A percentile compares a stretch with the other conserved stretches of the same genome.
These are phyloP conservation scores for Lagria hirta DNA, from an alignment of 2,888 invertebrate species.

Conservation along the genomic window DNA sequence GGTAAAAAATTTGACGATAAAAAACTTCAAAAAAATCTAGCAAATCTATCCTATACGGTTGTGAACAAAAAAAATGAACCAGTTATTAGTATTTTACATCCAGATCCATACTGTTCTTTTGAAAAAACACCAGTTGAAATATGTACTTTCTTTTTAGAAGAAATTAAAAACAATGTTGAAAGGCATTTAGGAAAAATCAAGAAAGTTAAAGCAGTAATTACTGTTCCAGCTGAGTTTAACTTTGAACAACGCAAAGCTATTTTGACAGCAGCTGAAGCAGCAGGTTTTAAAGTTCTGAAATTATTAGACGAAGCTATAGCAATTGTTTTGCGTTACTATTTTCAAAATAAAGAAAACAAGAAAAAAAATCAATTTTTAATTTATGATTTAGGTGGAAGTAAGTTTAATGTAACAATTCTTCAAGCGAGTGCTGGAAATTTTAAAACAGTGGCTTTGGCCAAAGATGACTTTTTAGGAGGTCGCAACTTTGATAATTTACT, in stretches of 20 bases:
- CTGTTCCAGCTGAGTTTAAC: conserved; percentile 41
- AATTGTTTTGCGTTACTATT: conserved; percentile 33
- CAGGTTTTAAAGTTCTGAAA: conserved; percentile 33
- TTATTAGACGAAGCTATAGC: conserved; percentile 38
- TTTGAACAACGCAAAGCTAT: conserved; percentile 36
- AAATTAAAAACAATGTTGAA: conserved; percentile 30
- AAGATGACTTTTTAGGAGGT: conserved; percentile 39
- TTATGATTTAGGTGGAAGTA: conserved; percentile 40
- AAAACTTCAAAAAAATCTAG: conserved; percentile 31
- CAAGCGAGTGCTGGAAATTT: conserved; percentile 21
- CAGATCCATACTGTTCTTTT: conserved; percentile 5
- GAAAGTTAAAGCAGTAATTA: conserved; percentile 36
- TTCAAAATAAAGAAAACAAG: conserved; percentile 19
- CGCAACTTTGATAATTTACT: conserved; percentile 36
- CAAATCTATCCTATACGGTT: conserved; percentile 32
- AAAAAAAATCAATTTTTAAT: conserved; percentile 29
- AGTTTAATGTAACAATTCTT: conserved; percentile 37
- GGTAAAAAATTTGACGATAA: conserved; percentile 34
- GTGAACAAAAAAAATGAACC: conserved; percentile 28
- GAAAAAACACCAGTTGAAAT: conserved; percentile 32
- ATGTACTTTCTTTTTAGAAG: conserved; percentile 30
- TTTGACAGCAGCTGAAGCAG: conserved; percentile 33
- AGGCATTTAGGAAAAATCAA: conserved; percentile 23
- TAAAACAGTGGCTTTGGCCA: conserved; percentile 33
- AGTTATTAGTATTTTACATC: conserved; percentile 21